These are phyloP conservation scores for Drosophila diplacantha DNA, from an alignment of 2,888 invertebrate species.

Conservation along the genomic window DNA sequence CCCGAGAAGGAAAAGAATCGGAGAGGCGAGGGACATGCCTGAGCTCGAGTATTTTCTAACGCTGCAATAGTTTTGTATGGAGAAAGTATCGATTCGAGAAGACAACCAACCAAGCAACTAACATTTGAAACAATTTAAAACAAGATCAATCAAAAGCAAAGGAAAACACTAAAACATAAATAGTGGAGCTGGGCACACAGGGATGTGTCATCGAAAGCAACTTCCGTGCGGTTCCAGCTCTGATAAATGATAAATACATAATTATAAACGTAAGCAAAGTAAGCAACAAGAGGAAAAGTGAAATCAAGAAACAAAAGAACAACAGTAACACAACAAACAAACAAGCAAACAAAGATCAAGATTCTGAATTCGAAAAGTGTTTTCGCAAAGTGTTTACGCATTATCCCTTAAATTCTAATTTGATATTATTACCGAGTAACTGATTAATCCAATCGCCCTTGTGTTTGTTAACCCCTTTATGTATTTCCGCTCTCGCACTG, in stretches of 20 bases:
- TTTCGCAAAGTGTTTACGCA: slow-evolving; percentile 44
- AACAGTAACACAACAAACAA: slow-evolving; percentile 19
- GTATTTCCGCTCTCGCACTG: slow-evolving; percentile 15
- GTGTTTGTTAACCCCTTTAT: slow-evolving; percentile 49
- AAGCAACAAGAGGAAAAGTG: slow-evolving; percentile 16
- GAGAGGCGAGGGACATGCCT: slow-evolving; percentile 6
- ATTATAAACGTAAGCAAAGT: slow-evolving; percentile 51
- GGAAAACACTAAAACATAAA: slow-evolving; percentile 20
- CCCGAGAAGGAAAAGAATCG: slow-evolving; percentile 1
- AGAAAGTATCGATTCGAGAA: slow-evolving; percentile 18
- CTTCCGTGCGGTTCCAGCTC: neutral
- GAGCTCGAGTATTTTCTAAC: slow-evolving; percentile 46
- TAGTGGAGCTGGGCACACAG: neutral
- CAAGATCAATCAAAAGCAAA: slow-evolving; percentile 30
- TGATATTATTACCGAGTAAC: slow-evolving; percentile 53
- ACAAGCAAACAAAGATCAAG: slow-evolving; percentile 23
- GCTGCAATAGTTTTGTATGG: slow-evolving; percentile 45
- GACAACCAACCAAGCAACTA: slow-evolving; percentile 30
- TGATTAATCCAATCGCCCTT: slow-evolving; percentile 26
- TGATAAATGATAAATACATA: slow-evolving; percentile 36
- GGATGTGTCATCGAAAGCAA: neutral
- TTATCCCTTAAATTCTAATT: slow-evolving; percentile 47
- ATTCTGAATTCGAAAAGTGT: slow-evolving; percentile 13
- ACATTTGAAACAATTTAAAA: slow-evolving; percentile 44
- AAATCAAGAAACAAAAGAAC: slow-evolving; percentile 20